These are phyloP conservation scores for Tyrannus savana DNA, from an alignment of 2,113 vertebrate genomes.

Conservation along the genomic window DNA sequence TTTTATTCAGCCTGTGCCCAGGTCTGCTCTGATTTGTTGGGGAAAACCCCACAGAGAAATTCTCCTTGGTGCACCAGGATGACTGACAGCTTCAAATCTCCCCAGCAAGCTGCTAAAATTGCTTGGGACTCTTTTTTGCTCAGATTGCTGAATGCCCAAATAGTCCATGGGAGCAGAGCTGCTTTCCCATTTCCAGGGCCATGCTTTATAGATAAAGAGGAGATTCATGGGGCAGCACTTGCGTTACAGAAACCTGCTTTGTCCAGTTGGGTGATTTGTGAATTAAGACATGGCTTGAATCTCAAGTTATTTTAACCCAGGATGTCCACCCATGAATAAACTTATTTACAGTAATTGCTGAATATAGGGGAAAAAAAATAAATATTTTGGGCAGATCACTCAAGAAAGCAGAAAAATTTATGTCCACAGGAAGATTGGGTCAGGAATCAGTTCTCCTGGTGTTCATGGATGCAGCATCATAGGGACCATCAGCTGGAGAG, in stretches of 20 bases:
- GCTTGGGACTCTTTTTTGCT: background rate
- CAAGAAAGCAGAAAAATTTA: background rate
- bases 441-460: background rate
- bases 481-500: background rate
- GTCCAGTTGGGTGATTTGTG: background rate
- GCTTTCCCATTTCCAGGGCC: background rate
- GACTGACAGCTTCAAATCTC: conserved; percentile 1
- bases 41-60: background rate
- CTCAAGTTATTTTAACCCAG: background rate
- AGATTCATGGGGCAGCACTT: background rate
- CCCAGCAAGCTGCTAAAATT: background rate
- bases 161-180: background rate
- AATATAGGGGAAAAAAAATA: background rate
- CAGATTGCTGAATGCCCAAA: background rate
- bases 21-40: background rate
- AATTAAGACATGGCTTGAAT: background rate
- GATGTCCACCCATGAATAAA: background rate
- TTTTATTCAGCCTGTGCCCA: background rate
- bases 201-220: background rate
- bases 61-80: background rate
- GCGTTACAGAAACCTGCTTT: background rate
- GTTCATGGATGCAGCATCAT: background rate
- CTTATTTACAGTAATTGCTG: background rate
- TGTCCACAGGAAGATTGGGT: background rate
- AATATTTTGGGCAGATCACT: no score